Evolutionary conservation across 2,888 invertebrate species (phyloP), one percentile per base, ranked within the genome.

Genomic region (Meta bourneti): DNA sequence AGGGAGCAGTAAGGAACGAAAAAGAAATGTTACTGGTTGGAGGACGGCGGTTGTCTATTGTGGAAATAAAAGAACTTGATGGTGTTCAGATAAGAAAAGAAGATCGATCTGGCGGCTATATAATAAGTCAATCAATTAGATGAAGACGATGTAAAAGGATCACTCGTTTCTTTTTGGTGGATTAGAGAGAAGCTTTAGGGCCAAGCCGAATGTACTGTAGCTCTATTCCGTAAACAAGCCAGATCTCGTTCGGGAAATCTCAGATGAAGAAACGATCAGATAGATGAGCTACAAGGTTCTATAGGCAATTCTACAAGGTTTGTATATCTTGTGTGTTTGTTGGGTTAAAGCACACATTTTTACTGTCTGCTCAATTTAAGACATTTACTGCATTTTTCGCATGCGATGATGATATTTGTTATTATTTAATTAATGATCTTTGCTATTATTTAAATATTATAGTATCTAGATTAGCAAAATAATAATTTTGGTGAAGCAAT

Each of bases 41-140:
- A 61, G 5, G 11, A 11, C 61, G 61, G 61, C 61, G 8, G 61
- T 61, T 16, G 11, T 16, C 61, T 61, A 61, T 61, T 61, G 61
- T 61, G 13, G 61, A 61, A 61, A 61, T 61, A 61, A 61, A 61
- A 61, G 61, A 11, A 34, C 61, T 16, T 5, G 16, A 61, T 16
- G 61, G 61, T 61, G 61, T 16, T 61, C 51, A 13, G 52, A n/a
- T 19, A 34, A 52, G 83, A 83, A 83, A 71, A 52, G 52, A 54
- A 74, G n/a, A 8, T 16, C 19, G 49, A 11, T 49, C 77, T n/a
- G 19, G 19, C 20, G 78, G 83, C 51, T 72, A 80, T 72, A 83
- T 83, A 74, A 83, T 83, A 83, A 83, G 72, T 72, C 83, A 83
- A 83, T 83, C 72, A 83, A 83, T 83, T 83, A 83, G 83, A 83